Base-by-base conservation (phyloP, 2,888 invertebrate species). In the Frankliniella fusca region DNA sequence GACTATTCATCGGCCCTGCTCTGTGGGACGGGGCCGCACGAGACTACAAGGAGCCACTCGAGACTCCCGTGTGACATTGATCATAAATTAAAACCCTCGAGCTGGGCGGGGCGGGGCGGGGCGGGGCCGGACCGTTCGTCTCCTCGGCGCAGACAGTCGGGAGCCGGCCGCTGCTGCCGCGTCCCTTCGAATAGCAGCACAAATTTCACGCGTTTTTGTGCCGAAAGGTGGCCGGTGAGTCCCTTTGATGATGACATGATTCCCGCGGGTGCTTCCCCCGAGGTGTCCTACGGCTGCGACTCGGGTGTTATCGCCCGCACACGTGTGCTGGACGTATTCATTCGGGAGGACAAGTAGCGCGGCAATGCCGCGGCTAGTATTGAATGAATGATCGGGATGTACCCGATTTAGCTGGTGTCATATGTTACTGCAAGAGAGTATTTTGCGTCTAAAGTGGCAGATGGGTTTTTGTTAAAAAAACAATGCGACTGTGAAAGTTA, bases 191-290 rank as follows among this genome's bases (percentile, higher is more conserved):
- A 38, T 38, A 54, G 38, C 38, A 38, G 38, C 38, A 54, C 38
- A 23, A 70, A 70, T 70, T 70, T 70, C 70, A 70, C 70, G 70
- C 70, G 70, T 70, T 70, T 70, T 70, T 23, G 70, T 20, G 61
- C n/a, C 61, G 61, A 18, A 18, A 7, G 15, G 20, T 15, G 61
- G 18, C 61, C 61, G 61, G 61, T 18, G 61, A 61, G 18, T 61
- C 15, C 61, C 61, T 61, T 61, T 61, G 61, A 61, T 61, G 61
- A 61, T 61, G 61, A 61, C 61, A 61, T 61, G 61, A 61, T 61
- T 3, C 61, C 61, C 20, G 54, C 3, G 54, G 54, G 3, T 38
- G 38, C 38, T 38, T 38, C 38, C 38, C 38, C 38, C 38, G 38
- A 38, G 38, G 38, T 38, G 38, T 38, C 38, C 38, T 38, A 38